Conservation (phyloP, 2,888 invertebrate species). For the Acrobasis suavella region DNA sequence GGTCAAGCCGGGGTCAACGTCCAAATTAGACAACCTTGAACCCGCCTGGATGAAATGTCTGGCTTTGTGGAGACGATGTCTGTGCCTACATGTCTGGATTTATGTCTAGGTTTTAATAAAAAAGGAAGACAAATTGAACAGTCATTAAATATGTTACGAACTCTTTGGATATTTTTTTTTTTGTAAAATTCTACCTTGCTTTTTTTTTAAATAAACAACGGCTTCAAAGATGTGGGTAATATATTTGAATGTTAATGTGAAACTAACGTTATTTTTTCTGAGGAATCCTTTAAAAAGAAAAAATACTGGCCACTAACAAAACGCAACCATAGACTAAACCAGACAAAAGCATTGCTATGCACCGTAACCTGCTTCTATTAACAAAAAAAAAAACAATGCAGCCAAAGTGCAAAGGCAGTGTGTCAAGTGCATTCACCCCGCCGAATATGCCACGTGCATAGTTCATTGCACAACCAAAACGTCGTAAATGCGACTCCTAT, state of each 20-base stretch:
- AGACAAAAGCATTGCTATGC: constrained; percentile 11
- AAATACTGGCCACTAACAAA: constrained; percentile 8
- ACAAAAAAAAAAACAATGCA: constrained; percentile 35
- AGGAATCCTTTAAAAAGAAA: neutral
- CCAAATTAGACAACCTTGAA: constrained; percentile 2
- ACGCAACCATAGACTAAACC: constrained; percentile 7
- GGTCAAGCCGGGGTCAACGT: constrained; percentile 6
- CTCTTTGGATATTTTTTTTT: too few species aligned
- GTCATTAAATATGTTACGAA: too few species aligned
- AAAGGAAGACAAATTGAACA: neutral
- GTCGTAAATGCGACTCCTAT: constrained; percentile 30
- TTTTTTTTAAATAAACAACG: too few species aligned
- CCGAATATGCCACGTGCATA: constrained; percentile 50
- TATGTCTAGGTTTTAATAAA: neutral
- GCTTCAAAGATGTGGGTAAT: too few species aligned
- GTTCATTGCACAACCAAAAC: constrained; percentile 44
- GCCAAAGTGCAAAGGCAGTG: constrained; percentile 63
- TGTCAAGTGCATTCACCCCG: constrained; percentile 68
- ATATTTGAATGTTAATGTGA: too few species aligned
- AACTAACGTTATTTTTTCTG: neutral
- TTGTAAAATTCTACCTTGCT: too few species aligned
- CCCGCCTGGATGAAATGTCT: neutral
- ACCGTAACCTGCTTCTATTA: constrained; percentile 28
- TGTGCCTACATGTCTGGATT: constrained; percentile 1
- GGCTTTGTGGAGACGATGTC: neutral